Conservation (phyloP, 2,797 vertebrate species). For the Sphenodon punctatus region DNA sequence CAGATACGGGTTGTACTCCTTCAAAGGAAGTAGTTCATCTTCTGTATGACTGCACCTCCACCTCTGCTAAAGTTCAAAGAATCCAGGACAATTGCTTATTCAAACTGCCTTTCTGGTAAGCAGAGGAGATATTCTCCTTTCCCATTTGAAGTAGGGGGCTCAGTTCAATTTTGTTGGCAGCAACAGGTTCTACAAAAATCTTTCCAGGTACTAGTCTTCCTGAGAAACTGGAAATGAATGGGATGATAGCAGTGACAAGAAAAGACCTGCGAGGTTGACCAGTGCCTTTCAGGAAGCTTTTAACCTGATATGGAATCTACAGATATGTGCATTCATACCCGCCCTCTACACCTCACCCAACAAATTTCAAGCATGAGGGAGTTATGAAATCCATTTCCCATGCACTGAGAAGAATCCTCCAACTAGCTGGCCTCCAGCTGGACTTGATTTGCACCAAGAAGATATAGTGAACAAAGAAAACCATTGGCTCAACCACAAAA, state of each 20-base stretch:
- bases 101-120: neutral
- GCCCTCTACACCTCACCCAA: too few relatives aligned
- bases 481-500: too few relatives aligned
- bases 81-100: constrained; percentile 34
- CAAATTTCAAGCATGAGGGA: too few relatives aligned
- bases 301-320: constrained; percentile 57
- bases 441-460: too few relatives aligned
- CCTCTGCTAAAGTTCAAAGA: constrained; percentile 54
- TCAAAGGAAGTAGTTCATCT: constrained; percentile 63
- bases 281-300: constrained; percentile 37
- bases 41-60: constrained; percentile 53
- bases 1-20: constrained; percentile 49
- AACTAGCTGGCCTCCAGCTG: constrained; percentile 63
- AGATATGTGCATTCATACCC: too few relatives aligned
- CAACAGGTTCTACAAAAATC: too few relatives aligned
- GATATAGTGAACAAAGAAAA: too few relatives aligned
- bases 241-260: constrained; percentile 1
- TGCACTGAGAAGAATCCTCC: constrained; percentile 58
- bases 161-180: constrained; percentile 12
- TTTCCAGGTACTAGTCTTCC: too few relatives aligned
- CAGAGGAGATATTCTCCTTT: constrained; percentile 25
- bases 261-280: constrained; percentile 46
- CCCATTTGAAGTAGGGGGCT: neutral
- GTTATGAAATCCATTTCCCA: constrained; percentile 63
- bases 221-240: neutral